Evolutionary conservation across 1,140 invertebrate species (phyloP).

Genomic region (Dermatophagoides farinae): DNA sequence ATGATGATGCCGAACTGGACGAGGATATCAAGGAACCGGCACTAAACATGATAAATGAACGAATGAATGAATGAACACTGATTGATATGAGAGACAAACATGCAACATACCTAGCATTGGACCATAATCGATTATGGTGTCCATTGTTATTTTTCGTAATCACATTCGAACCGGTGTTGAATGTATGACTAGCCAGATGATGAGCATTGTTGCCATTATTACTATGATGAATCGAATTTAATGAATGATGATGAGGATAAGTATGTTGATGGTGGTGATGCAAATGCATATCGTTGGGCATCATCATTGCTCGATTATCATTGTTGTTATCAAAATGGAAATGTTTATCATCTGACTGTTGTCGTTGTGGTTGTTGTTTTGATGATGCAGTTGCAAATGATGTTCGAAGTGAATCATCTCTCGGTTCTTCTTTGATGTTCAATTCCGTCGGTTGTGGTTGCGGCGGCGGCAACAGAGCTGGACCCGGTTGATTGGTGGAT

Average conservation of each 20-base stretch:
- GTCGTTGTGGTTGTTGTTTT: too few species aligned
- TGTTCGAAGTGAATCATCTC: background rate
- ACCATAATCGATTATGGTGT: background rate
- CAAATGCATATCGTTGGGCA: too few species aligned
- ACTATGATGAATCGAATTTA: background rate
- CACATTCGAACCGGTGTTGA: background rate
- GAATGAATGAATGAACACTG: too few species aligned
- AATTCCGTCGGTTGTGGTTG: background rate
- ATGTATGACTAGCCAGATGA: background rate
- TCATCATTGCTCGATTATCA: too few species aligned
- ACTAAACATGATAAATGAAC: background rate
- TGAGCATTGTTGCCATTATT: background rate
- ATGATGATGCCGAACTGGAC: background rate
- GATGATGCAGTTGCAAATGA: too few species aligned
- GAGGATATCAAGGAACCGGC: background rate
- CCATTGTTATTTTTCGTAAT: background rate
- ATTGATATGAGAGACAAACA: too few species aligned
- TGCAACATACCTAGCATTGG: background rate
- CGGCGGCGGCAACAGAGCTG: background rate
- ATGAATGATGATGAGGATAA: background rate
- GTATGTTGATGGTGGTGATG: background rate
- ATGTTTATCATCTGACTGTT: background rate
- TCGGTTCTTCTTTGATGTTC: slow-evolving; percentile 4
- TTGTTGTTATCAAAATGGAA: background rate
- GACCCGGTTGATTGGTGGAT: background rate